Base-by-base conservation (phyloP, 2,888 invertebrate genomes). In the Archaeoteleia sp. region DNA sequence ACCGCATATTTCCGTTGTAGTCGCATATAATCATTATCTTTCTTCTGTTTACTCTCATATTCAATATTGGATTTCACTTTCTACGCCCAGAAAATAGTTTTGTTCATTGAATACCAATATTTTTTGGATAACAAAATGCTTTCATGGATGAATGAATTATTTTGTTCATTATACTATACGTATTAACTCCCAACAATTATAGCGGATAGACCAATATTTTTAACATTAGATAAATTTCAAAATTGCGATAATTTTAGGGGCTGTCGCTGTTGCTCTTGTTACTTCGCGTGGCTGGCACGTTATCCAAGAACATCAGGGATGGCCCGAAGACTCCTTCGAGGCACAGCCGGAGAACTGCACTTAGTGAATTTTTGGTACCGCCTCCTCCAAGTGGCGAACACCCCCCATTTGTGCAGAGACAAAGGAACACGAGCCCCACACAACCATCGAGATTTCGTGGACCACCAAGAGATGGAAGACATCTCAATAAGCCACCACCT, bases 401-500 rank as follows among this genome's bases (percentile, higher is more conserved):
- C 30, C 8, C 45, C 13, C 4, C 49, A 9, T 29, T 48, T n/a
- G n/a, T n/a, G n/a, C n/a, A n/a, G n/a, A n/a, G n/a, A n/a, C n/a
- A n/a, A n/a, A n/a, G n/a, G n/a, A n/a, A n/a, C n/a, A n/a, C n/a
- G n/a, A n/a, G n/a, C n/a, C n/a, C n/a, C n/a, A n/a, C n/a, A n/a
- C n/a, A n/a, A n/a, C n/a, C n/a, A n/a, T n/a, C 42, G n/a, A 57
- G 25, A 46, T 29, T 45, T 15, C 54, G 54, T 30, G 15, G 53
- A 40, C 45, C 58, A 40, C 37, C 62, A 35, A 74, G 82, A 45
- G 72, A 76, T 9, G 79, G 78, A 20, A 74, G 80, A 63, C 66
- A 76, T 29, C 39, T 72, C 1, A 74, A 70, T 32, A 83, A 37
- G 0, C 85, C 87, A 86, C 87, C 2, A 84, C 86, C n/a, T n/a